Base-by-base conservation (phyloP, 1,140 invertebrate genomes). In the Arion vulgaris region DNA sequence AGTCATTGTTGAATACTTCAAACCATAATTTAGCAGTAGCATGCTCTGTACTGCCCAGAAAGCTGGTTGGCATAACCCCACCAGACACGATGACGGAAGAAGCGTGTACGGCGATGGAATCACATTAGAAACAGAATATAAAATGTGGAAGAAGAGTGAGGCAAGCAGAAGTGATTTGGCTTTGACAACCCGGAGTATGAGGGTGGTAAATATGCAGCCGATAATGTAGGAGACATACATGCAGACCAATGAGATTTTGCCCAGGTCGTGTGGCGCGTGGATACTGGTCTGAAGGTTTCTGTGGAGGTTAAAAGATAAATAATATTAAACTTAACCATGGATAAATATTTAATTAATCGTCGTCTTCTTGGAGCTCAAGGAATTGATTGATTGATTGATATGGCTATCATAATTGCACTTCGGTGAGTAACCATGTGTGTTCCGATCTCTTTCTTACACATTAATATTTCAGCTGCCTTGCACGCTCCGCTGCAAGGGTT, bases 221-320 rank as follows among this genome's bases (percentile, higher is more conserved):
- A 87, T 68, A 23, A 87, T 74, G 81, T 87, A 87, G 32, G 66
- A 83, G 23, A 66, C 83, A 57, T 87, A 87, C 81, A 87, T 84
- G 68, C 84, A 85, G 68, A 81, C 82, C 41, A 87, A 74, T 19
- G 86, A 86, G 34, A 87, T 80, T 45, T 85, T 86, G 11, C 86
- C 86, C 41, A 87, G 79, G 38, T 84, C 81, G 19, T 74, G 45
- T 0, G 76, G 41, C 1, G 76, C 28, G 75, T 87, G 85, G 72
- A 87, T 84, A 45, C 85, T 87, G 45, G 83, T 82, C 53, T 86
- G 85, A 7, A 87, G 80, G 78, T 87, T 87, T 38, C 86, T 81
- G 78, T 11, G 32, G 68, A 71, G 17, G n/a, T 23, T 57, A 9
- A 57, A 23, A 17, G 23, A 57, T n/a, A n/a, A n/a, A n/a, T n/a